Evolutionary conservation across 2,113 vertebrate species (phyloP).

Genomic region (Muntiacus reevesi): DNA sequence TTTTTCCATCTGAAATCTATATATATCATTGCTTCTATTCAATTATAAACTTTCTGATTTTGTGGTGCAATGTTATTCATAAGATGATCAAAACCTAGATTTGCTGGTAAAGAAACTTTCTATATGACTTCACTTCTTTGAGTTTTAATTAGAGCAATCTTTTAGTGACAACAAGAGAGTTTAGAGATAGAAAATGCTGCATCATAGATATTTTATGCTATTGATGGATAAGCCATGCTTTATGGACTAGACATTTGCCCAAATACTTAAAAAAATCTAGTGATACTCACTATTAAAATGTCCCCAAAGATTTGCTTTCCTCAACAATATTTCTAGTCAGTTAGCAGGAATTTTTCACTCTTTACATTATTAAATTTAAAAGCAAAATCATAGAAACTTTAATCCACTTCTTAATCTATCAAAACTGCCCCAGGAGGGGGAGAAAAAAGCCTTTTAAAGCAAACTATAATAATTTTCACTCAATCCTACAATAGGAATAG

Average conservation of each 20-base stretch:
- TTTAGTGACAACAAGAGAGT: neutral
- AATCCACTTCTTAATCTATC: constrained; percentile 31
- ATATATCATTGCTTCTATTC: neutral
- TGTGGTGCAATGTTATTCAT: neutral
- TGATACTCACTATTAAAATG: neutral
- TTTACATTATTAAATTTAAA: constrained; percentile 11
- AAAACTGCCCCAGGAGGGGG: neutral
- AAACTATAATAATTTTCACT: constrained; percentile 28
- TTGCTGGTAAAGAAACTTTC: neutral
- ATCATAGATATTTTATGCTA: neutral
- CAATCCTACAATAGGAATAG: neutral
- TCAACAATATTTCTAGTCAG: neutral
- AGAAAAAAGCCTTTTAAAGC: neutral
- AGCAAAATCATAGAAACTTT: constrained; percentile 25
- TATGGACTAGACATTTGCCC: neutral
- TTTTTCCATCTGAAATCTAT: neutral
- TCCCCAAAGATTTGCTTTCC: neutral
- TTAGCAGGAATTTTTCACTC: neutral
- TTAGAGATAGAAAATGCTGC: neutral
- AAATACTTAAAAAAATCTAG: neutral
- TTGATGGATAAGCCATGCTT: neutral
- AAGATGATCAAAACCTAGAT: neutral
- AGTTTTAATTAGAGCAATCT: neutral
- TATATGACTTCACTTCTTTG: neutral
- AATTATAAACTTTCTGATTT: neutral